These are phyloP conservation scores for Dicyema japonicum DNA, from an alignment of 1,140 invertebrate genomes.

Conservation along the genomic window DNA sequence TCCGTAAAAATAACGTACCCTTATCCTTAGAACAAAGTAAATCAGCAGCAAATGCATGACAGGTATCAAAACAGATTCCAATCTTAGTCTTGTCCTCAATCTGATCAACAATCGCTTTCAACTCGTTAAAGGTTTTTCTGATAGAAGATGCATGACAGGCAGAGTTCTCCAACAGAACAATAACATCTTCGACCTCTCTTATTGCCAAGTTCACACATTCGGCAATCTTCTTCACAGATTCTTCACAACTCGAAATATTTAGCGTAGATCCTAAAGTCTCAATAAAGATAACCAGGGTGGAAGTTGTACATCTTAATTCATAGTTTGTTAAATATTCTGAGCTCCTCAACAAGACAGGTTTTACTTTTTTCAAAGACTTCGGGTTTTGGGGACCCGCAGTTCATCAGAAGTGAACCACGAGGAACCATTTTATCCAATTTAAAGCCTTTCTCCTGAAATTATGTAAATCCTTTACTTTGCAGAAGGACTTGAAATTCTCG, in stretches of 20 bases:
- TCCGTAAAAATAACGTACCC: not conserved
- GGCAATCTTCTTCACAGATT: conserved; percentile 19
- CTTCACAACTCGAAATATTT: conserved; percentile 13
- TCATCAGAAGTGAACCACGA: conserved; percentile 25
- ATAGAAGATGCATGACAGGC: not conserved
- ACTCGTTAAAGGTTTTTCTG: conserved; percentile 14
- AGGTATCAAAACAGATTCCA: conserved; percentile 25
- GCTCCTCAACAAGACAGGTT: conserved; percentile 20
- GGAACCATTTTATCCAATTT: conserved; percentile 12
- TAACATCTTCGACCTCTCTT: conserved; percentile 15
- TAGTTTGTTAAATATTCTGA: conserved; percentile 21
- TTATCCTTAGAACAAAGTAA: conserved; percentile 1
- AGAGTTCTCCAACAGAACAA: conserved; percentile 5
- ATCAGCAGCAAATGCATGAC: conserved; percentile 26
- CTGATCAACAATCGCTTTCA: conserved; percentile 20
- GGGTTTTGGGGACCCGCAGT: conserved; percentile 20
- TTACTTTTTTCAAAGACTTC: conserved; percentile 20
- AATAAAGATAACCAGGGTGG: conserved; percentile 18
- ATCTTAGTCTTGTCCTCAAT: conserved; percentile 22
- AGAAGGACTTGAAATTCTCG: conserved; percentile 13
- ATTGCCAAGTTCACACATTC: conserved; percentile 22
- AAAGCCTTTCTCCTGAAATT: conserved; percentile 8
- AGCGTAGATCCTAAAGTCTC: conserved; percentile 19
- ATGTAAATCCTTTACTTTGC: conserved; percentile 8
- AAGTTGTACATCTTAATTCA: conserved; percentile 24